phyloP scores from a whole-genome alignment of 2,797 vertebrate species.

The Hemitrygon akajei region DNA sequence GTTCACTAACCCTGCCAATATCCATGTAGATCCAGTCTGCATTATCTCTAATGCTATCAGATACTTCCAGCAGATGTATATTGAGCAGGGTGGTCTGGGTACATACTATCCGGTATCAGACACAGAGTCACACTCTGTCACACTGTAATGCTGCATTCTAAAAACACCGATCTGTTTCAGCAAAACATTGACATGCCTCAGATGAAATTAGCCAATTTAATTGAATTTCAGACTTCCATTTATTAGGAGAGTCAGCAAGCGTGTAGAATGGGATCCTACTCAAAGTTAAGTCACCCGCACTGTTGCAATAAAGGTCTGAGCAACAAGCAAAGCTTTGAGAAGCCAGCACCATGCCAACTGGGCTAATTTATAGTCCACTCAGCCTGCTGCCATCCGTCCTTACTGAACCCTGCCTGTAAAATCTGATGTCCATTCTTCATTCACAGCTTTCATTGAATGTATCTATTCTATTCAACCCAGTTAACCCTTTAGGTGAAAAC shows the following conservation, averaged over 20 bases:
- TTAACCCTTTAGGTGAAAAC: too few relatives aligned
- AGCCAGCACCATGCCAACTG: not conserved
- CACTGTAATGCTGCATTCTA: not conserved
- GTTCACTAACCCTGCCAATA: too few relatives aligned
- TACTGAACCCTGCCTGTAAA: not conserved
- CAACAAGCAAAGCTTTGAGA: not conserved
- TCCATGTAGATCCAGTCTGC: too few relatives aligned
- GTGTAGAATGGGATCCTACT: not conserved
- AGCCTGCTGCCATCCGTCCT: too few relatives aligned
- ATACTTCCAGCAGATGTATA: too few relatives aligned
- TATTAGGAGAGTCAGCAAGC: not conserved
- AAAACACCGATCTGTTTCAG: not conserved
- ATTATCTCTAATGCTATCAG: too few relatives aligned
- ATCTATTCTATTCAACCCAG: not conserved
- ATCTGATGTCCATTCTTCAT: not conserved
- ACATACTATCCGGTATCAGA: not conserved
- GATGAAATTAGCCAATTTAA: conserved; percentile 3
- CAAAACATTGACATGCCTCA: not conserved
- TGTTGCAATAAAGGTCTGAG: not conserved
- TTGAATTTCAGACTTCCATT: not conserved
- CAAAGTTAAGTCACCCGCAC: not conserved
- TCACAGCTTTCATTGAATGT: not conserved
- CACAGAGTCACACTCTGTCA: not conserved
- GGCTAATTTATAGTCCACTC: not conserved
- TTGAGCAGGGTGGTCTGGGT: too few relatives aligned